A percentile compares a stretch with the other conserved stretches of the same genome.
phyloP scores from a whole-genome alignment of 2,797 vertebrate species.

The Oceanodroma leucorhoa region DNA sequence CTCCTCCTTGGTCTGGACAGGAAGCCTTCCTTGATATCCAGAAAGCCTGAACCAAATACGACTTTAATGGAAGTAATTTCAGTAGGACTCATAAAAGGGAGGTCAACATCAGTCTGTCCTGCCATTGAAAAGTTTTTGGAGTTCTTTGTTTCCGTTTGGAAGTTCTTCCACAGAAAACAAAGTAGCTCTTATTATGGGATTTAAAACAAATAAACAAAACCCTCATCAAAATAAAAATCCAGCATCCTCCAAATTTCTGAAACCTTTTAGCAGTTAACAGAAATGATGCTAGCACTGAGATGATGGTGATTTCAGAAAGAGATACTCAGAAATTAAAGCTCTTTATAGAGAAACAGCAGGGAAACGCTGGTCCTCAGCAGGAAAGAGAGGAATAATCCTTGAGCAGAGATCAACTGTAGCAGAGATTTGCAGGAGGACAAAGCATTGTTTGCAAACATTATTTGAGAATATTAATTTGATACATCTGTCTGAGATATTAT shows the following conservation, averaged over 20 bases:
- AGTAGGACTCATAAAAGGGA: neutral
- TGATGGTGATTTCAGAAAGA: neutral
- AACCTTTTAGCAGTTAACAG: neutral
- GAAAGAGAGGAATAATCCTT: neutral
- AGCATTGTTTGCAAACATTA: neutral
- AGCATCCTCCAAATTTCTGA: neutral
- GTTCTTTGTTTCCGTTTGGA: neutral
- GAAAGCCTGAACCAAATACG: neutral
- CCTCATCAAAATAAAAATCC: neutral
- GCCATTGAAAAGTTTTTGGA: neutral
- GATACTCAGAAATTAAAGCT: neutral
- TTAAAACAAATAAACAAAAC: neutral
- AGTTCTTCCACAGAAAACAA: neutral
- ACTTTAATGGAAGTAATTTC: neutral
- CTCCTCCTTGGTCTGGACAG: neutral
- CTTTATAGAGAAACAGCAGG: neutral
- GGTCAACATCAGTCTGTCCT: neutral
- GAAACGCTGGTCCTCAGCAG: neutral
- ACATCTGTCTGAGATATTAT: neutral
- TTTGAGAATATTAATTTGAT: neutral
- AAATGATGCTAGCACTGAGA: neutral
- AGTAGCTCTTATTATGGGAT: neutral
- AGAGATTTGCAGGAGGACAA: neutral
- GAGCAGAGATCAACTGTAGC: neutral
- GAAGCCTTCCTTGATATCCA: neutral